Evolutionary conservation across 2,113 vertebrate species (phyloP).

Genomic region (Carlito syrichta): DNA sequence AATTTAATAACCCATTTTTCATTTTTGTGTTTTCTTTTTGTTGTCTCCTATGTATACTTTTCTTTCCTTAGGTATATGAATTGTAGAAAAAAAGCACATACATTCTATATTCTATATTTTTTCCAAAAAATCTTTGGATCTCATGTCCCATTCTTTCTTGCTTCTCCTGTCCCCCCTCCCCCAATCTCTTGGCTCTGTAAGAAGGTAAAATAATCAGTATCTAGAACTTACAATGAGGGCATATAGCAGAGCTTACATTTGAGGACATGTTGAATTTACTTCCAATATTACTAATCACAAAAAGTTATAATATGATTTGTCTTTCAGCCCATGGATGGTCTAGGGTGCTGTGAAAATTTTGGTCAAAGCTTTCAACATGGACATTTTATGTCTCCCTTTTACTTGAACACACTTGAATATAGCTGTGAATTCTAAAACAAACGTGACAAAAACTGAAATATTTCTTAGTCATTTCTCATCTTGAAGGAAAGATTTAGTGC

Average conservation of each 20-base stretch:
- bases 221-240: neutral
- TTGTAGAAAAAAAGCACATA: neutral
- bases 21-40: neutral
- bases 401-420: neutral
- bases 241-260: neutral
- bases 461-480: slow-evolving; percentile 5
- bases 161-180: neutral
- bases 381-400: neutral
- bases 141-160: neutral
- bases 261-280: neutral
- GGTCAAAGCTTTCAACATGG: neutral
- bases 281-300: neutral
- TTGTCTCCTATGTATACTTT: neutral
- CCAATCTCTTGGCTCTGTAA: neutral
- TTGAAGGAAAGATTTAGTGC: neutral
- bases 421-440: neutral
- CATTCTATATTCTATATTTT: neutral
- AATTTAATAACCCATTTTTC: neutral
- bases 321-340: neutral
- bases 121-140: neutral
- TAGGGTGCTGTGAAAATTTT: neutral
- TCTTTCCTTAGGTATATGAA: neutral
- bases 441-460: neutral
- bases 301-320: neutral
- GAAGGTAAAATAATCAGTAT: neutral